phyloP scores from a whole-genome alignment of 2,797 vertebrate species.

The Sandelia bainsii region DNA sequence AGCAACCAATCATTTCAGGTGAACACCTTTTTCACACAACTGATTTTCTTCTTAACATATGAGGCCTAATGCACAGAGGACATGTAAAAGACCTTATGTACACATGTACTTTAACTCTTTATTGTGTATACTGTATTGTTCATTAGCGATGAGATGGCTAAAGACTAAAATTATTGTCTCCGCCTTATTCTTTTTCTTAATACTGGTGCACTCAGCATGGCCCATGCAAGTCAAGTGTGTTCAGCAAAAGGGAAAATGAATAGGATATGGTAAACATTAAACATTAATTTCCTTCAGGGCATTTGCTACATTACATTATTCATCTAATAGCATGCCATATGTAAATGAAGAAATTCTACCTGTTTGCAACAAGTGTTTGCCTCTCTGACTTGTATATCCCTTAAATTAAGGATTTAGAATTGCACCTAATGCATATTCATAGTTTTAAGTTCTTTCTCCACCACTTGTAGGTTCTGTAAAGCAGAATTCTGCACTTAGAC shows the following conservation, averaged over 20 bases:
- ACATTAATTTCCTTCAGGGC: conserved; percentile 74
- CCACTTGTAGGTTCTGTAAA: conserved; percentile 4
- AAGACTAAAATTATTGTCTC: conserved; percentile 23
- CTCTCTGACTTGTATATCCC: conserved; percentile 32
- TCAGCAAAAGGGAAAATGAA: conserved; percentile 65
- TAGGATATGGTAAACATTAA: conserved; percentile 75
- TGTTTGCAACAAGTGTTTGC: conserved; percentile 59
- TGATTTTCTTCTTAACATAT: not conserved
- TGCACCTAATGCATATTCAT: conserved; percentile 50
- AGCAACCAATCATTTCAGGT: conserved; percentile 2
- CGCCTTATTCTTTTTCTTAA: not conserved
- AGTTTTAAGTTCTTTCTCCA: not conserved
- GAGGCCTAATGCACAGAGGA: not conserved
- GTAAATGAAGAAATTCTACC: conserved; percentile 70
- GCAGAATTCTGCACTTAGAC: too few relatives aligned
- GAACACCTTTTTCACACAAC: not conserved
- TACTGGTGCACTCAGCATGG: conserved; percentile 37
- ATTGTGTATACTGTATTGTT: not conserved
- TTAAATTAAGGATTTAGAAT: conserved; percentile 44
- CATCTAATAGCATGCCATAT: conserved; percentile 69
- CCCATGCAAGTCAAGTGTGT: conserved; percentile 45
- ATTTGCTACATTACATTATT: conserved; percentile 70
- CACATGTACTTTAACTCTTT: not conserved
- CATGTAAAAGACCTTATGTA: not conserved
- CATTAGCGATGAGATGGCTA: conserved; percentile 17